Evolutionary conservation across 1,140 invertebrate species (phyloP).

Genomic region (Patella vulgata): DNA sequence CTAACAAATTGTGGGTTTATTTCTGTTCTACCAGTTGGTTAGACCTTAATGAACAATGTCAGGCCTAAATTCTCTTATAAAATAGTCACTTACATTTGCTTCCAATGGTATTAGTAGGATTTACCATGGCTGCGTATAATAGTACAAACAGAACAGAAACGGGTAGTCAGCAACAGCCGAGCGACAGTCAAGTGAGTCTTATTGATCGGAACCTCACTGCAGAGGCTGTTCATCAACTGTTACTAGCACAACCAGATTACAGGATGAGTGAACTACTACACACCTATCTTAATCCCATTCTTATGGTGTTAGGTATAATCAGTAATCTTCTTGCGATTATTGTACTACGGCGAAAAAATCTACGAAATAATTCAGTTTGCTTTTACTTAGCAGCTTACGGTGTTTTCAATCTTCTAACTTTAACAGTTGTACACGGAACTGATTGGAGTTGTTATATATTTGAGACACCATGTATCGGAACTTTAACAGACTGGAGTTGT

Average conservation of each 20-base stretch:
- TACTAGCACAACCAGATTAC: constrained; percentile 24
- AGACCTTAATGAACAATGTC: too few species aligned
- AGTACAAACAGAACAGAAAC: too few species aligned
- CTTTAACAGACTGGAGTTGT: constrained; percentile 46
- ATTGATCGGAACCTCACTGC: too few species aligned
- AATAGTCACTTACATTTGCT: too few species aligned
- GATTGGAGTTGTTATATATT: constrained; percentile 50
- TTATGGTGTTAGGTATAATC: constrained; percentile 55
- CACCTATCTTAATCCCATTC: constrained; percentile 49
- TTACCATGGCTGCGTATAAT: too few species aligned
- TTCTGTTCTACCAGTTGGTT: too few species aligned
- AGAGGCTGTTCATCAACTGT: constrained; percentile 9
- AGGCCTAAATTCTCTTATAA: too few species aligned
- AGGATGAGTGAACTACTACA: constrained; percentile 36
- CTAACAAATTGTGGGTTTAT: too few species aligned
- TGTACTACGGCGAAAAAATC: constrained; percentile 46
- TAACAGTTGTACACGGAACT: constrained; percentile 44
- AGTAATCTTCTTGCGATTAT: constrained; percentile 55
- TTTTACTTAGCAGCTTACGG: constrained; percentile 59
- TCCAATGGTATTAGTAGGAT: too few species aligned
- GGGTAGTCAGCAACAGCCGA: too few species aligned
- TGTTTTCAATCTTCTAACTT: constrained; percentile 49
- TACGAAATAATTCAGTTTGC: constrained; percentile 52
- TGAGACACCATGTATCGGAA: constrained; percentile 40
- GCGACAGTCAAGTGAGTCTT: too few species aligned